phyloP scores from a whole-genome alignment of 37 sponge, comb jelly and placozoan genomes.

The Theonella swinhoei region DNA sequence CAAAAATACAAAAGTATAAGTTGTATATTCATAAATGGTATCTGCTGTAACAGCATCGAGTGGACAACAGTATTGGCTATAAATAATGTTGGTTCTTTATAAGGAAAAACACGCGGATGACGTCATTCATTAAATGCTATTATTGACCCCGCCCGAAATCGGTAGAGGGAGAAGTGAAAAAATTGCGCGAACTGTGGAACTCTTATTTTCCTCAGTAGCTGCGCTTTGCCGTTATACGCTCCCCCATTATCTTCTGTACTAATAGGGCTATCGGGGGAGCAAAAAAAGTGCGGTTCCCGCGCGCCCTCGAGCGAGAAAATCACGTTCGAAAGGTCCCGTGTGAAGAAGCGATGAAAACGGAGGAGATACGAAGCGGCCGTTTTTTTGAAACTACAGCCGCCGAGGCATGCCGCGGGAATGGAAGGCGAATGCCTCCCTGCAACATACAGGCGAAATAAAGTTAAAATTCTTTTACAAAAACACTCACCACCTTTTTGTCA shows the following conservation, averaged over 20 bases:
- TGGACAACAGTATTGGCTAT: too few relatives aligned
- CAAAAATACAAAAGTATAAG: too few relatives aligned
- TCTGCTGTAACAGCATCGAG: too few relatives aligned
- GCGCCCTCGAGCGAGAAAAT: neutral
- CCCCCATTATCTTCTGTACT: neutral
- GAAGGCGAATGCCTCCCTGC: neutral
- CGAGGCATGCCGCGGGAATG: neutral
- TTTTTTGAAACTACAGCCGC: too few relatives aligned
- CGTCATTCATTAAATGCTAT: neutral
- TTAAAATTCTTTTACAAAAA: neutral
- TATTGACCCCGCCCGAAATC: neutral
- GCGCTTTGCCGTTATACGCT: neutral
- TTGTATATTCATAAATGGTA: too few relatives aligned
- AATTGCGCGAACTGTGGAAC: neutral
- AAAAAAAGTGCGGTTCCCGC: neutral
- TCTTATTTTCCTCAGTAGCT: neutral
- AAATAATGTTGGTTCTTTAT: too few relatives aligned
- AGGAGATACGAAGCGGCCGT: neutral
- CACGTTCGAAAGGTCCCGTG: neutral
- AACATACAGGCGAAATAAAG: neutral
- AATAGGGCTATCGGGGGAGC: neutral
- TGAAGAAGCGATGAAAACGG: neutral
- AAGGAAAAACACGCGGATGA: neutral
- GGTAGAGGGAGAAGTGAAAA: neutral
- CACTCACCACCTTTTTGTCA: conserved; percentile 27